Conservation (phyloP, 2,797 vertebrate species). For the Amblyopsis hoosieri region DNA sequence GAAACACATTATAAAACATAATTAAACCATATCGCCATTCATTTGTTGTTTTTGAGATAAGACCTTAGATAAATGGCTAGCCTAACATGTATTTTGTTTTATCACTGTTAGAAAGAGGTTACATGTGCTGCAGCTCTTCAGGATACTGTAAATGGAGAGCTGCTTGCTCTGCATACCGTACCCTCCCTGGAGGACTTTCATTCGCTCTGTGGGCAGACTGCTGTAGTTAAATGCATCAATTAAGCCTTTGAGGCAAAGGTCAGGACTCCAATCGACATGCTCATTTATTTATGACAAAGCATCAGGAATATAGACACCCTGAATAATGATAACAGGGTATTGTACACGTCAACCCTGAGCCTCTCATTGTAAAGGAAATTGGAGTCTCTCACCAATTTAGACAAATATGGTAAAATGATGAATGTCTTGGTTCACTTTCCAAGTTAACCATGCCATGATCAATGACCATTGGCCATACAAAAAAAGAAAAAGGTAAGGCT, state of each 20-base stretch:
- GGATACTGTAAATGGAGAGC: background rate
- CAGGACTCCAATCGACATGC: slow-evolving; percentile 39
- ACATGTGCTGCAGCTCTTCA: background rate
- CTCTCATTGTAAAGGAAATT: slow-evolving; percentile 6
- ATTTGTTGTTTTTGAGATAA: no score
- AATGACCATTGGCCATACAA: no score
- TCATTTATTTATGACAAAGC: slow-evolving; percentile 60
- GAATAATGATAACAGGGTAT: slow-evolving; percentile 20
- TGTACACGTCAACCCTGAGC: slow-evolving; percentile 2
- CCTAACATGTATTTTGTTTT: no score
- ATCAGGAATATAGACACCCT: slow-evolving; percentile 24
- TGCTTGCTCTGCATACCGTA: background rate
- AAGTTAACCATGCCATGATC: no score
- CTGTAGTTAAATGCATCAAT: slow-evolving; percentile 49
- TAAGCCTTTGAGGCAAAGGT: slow-evolving; percentile 49
- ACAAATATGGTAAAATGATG: no score
- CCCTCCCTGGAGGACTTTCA: slow-evolving; percentile 14
- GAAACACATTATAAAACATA: no score
- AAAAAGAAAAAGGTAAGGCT: no score
- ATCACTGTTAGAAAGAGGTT: no score
- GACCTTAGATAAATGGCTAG: no score
- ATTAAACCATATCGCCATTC: no score
- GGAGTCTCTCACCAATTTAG: background rate
- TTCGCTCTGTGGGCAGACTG: slow-evolving; percentile 10
- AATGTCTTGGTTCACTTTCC: no score